A percentile compares a stretch with the other conserved stretches of the same genome.
phyloP scores from a whole-genome alignment of 2,797 vertebrate species.

The Euthynnus affinis region DNA sequence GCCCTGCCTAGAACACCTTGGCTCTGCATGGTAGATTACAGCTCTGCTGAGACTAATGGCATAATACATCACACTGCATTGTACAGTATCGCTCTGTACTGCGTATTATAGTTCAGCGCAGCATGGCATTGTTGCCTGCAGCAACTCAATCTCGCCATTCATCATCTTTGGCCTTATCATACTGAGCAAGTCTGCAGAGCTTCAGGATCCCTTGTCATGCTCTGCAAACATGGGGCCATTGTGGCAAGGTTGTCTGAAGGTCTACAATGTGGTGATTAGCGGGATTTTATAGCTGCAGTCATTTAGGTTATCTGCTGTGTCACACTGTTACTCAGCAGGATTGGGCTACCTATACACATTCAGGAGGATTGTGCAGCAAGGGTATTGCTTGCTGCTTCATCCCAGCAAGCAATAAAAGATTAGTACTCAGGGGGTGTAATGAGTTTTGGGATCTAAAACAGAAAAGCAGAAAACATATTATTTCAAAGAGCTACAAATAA shows the following conservation, averaged over 20 bases:
- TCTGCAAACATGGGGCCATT: constrained; percentile 35
- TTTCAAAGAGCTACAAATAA: constrained; percentile 23
- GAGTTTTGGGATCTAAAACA: constrained; percentile 53
- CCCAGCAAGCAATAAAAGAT: constrained; percentile 38
- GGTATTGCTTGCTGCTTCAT: constrained; percentile 18
- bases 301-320: constrained; percentile 59
- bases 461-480: constrained; percentile 24
- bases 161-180: constrained; percentile 42
- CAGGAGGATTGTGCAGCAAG: constrained; percentile 23
- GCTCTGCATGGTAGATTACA: constrained; percentile 58
- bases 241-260: constrained; percentile 55
- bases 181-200: constrained; percentile 31
- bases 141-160: constrained; percentile 40
- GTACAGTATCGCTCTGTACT: constrained; percentile 30
- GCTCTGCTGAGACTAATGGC: constrained; percentile 46
- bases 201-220: constrained; percentile 34
- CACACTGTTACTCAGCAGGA: constrained; percentile 58
- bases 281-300: constrained; percentile 47
- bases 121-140: constrained; percentile 47
- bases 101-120: constrained; percentile 44
- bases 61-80: constrained; percentile 57
- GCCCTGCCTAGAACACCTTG: constrained; percentile 42
- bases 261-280: constrained; percentile 44
- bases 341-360: constrained; percentile 24
- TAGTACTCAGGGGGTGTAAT: constrained; percentile 40